Conservation (phyloP, 2,113 vertebrate species). For the Planiliza haematocheilus region DNA sequence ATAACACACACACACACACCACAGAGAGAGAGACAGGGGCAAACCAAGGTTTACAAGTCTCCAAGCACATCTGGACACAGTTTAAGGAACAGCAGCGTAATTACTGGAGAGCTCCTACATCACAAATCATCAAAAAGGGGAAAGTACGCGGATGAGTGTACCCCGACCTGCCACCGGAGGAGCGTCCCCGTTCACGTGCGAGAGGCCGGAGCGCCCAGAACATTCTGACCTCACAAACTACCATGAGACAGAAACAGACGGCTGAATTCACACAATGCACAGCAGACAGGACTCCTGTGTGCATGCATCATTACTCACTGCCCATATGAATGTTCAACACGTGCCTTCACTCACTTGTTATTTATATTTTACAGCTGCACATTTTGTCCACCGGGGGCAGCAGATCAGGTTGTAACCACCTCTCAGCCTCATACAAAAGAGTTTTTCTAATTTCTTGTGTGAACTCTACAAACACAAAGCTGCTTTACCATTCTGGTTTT, state of each 20-base stretch:
- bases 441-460: too few species aligned
- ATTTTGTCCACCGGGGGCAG: not conserved
- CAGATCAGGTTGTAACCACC: not conserved
- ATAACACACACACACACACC: slow-evolving; percentile 28
- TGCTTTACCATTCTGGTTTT: too few species aligned
- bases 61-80: slow-evolving; percentile 58
- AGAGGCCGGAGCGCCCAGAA: slow-evolving; percentile 8
- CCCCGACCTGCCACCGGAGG: not conserved
- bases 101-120: slow-evolving; percentile 34
- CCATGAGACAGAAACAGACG: not conserved
- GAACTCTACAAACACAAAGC: too few species aligned
- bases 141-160: slow-evolving; percentile 35
- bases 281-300: not conserved
- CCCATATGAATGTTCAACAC: not conserved
- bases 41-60: not conserved
- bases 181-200: not conserved
- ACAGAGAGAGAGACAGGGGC: not conserved
- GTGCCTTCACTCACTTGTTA: too few species aligned
- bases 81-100: slow-evolving; percentile 46
- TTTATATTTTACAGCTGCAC: not conserved
- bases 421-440: too few species aligned
- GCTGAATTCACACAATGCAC: slow-evolving; percentile 35
- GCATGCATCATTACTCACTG: not conserved
- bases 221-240: slow-evolving; percentile 23
- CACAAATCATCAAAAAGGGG: slow-evolving; percentile 48